Conservation (phyloP, 2,113 vertebrate species). For the Trichechus manatus region DNA sequence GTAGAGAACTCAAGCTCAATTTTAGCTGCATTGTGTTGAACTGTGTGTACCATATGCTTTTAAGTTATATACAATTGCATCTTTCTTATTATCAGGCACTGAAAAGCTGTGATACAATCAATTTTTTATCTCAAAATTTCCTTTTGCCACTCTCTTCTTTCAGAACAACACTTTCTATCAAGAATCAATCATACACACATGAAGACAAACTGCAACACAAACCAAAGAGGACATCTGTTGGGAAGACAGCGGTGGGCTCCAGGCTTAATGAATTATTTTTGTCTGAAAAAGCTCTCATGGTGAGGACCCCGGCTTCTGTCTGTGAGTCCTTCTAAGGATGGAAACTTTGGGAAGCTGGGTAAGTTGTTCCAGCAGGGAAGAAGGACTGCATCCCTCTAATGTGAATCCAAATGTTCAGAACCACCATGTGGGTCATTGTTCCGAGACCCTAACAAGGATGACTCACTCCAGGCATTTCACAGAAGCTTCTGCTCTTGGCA, state of each 20-base stretch:
- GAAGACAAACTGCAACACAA: slow-evolving; percentile 60
- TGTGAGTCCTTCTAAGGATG: slow-evolving; percentile 54
- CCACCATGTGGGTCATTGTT: not conserved
- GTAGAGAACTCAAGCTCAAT: not conserved
- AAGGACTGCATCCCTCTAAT: slow-evolving; percentile 49
- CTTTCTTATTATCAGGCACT: slow-evolving; percentile 46
- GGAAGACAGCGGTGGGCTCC: slow-evolving; percentile 54
- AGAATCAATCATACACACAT: slow-evolving; percentile 53
- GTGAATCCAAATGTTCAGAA: slow-evolving; percentile 25
- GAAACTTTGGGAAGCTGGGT: not conserved
- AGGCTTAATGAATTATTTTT: slow-evolving; percentile 69
- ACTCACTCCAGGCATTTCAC: not conserved
- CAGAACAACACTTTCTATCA: slow-evolving; percentile 70
- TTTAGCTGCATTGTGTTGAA: not conserved
- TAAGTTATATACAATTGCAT: slow-evolving; percentile 18
- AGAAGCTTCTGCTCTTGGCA: not conserved
- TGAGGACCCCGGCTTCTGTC: slow-evolving; percentile 42
- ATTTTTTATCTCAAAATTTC: slow-evolving; percentile 68
- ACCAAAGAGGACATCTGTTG: slow-evolving; percentile 72
- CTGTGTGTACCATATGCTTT: not conserved
- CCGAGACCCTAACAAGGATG: not conserved
- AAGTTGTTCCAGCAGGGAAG: not conserved
- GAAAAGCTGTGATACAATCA: slow-evolving; percentile 58
- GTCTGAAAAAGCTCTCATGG: slow-evolving; percentile 63
- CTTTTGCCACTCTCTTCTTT: slow-evolving; percentile 63